Conservation (phyloP, 2,113 vertebrate genomes). For the Typhlomys cinereus region DNA sequence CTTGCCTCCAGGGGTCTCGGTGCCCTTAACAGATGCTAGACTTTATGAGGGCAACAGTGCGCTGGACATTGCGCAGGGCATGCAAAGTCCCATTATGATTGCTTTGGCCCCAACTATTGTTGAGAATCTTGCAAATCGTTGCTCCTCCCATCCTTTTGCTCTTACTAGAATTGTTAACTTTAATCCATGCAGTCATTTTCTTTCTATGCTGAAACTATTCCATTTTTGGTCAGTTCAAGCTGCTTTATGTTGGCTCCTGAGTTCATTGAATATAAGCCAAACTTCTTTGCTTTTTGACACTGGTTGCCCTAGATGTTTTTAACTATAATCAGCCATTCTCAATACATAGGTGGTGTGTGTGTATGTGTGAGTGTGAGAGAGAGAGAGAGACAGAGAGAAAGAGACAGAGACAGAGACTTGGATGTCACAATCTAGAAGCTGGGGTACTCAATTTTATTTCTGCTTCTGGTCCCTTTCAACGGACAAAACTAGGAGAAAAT, state of each 20-base stretch:
- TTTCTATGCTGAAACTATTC: slow-evolving; percentile 1
- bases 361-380: too few species aligned
- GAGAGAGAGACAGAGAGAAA: too few species aligned
- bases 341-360: background rate
- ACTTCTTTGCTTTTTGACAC: slow-evolving; percentile 13
- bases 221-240: background rate
- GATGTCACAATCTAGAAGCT: background rate
- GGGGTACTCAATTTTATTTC: background rate
- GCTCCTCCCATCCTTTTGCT: too few species aligned
- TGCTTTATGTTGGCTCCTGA: slow-evolving; percentile 3
- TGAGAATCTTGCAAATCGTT: too few species aligned
- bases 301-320: background rate
- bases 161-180: too few species aligned
- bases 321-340: background rate
- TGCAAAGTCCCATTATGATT: too few species aligned
- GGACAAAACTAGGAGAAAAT: background rate
- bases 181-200: background rate
- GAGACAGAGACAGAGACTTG: too few species aligned
- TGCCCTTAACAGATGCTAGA: too few species aligned
- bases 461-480: background rate
- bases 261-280: background rate
- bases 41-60: too few species aligned
- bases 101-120: too few species aligned
- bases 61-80: too few species aligned
- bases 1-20: too few species aligned